These are phyloP conservation scores for Drosophila athabasca DNA, from an alignment of 1,140 invertebrate species.

Conservation along the genomic window DNA sequence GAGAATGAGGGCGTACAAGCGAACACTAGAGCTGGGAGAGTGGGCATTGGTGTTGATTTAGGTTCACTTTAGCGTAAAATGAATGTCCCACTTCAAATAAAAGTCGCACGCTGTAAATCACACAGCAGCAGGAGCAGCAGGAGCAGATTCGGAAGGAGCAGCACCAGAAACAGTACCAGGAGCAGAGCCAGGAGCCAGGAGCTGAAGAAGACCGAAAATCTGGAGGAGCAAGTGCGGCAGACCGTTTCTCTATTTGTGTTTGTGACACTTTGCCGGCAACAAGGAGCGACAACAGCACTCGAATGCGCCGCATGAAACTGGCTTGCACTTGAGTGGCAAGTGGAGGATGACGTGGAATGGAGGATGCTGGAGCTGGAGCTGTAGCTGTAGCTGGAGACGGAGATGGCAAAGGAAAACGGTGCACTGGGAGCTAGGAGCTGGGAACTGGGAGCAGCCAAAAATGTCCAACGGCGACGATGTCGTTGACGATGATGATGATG, in stretches of 20 bases:
- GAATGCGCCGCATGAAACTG: slow-evolving; percentile 76
- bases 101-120: slow-evolving; percentile 81
- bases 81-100: slow-evolving; percentile 82
- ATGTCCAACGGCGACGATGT: slow-evolving; percentile 67
- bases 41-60: slow-evolving; percentile 73
- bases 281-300: slow-evolving; percentile 65
- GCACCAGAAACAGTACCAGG: not conserved
- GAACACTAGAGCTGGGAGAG: not conserved
- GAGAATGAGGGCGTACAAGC: not conserved
- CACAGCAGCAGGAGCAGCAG: slow-evolving; percentile 55
- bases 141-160: slow-evolving; percentile 10
- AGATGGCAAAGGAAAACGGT: not conserved
- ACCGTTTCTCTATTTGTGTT: slow-evolving; percentile 70
- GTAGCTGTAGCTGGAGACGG: not conserved
- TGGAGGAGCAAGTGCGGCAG: slow-evolving; percentile 47
- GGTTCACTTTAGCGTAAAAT: slow-evolving; percentile 82
- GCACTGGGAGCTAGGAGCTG: not conserved
- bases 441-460: slow-evolving; percentile 42
- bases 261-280: slow-evolving; percentile 68
- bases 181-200: not conserved
- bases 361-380: slow-evolving; percentile 15
- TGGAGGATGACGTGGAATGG: slow-evolving; percentile 20
- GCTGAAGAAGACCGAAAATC: not conserved
- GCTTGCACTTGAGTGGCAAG: slow-evolving; percentile 74
- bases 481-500: slow-evolving; percentile 54